Conservation (phyloP, 2,888 invertebrate species). For the Pediacus dermestoides region DNA sequence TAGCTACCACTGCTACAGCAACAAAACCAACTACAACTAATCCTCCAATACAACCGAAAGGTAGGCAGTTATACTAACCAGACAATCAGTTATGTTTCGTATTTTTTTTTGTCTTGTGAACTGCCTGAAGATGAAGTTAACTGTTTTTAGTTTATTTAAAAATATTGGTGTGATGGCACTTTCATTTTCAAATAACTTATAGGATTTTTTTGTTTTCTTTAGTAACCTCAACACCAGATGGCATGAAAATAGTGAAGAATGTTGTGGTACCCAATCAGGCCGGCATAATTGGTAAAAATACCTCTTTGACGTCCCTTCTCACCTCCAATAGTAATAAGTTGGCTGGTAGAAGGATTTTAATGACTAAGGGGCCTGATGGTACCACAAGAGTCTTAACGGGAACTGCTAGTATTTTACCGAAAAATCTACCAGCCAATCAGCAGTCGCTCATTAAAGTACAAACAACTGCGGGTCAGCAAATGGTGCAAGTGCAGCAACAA, state of each 20-base stretch:
- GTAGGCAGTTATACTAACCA: too few relatives aligned
- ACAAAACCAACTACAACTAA: constrained; percentile 44
- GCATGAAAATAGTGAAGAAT: constrained; percentile 64
- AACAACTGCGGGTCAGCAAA: constrained; percentile 40
- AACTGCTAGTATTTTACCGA: constrained; percentile 56
- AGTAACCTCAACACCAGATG: constrained; percentile 53
- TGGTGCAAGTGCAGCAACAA: constrained; percentile 49
- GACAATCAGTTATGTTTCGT: too few relatives aligned
- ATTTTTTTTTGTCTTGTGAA: not conserved
- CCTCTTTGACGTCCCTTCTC: constrained; percentile 64
- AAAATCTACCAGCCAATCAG: constrained; percentile 42
- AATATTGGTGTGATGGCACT: not conserved
- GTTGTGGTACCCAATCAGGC: constrained; percentile 57
- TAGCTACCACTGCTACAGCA: constrained; percentile 42
- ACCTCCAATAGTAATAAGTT: constrained; percentile 63
- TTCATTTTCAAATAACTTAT: not conserved
- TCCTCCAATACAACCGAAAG: constrained; percentile 50
- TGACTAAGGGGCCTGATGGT: constrained; percentile 72
- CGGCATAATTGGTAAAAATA: constrained; percentile 58
- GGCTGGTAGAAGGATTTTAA: constrained; percentile 66
- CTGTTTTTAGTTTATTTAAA: not conserved
- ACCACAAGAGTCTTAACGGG: constrained; percentile 62
- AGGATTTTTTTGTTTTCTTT: constrained; percentile 12
- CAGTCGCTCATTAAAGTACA: constrained; percentile 56
- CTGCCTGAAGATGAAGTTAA: not conserved